Evolutionary conservation across 92 coral and sea anemone species (phyloP), one percentile per base, ranked within the genome.

Genomic region (Pocillopora grandis): DNA sequence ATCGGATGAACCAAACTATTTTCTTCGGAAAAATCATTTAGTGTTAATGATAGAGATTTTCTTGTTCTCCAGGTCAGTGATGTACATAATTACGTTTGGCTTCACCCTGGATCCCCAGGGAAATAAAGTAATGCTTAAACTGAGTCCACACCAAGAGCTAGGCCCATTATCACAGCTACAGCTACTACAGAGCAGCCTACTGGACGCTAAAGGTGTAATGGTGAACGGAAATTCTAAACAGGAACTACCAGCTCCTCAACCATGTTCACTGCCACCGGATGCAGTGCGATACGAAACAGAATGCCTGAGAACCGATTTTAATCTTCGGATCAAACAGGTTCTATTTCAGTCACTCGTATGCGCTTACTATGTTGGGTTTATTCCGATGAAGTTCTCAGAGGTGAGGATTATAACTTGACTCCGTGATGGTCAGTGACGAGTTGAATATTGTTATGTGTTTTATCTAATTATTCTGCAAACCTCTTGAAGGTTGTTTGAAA

Each of bases 361-460:
- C 66, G 99, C 99, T 11, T 97, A 97, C 64, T 97, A 92, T 76
- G 95, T 94, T 78, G 99, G 99, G 0, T 97, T 97, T 76, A 85
- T 97, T 66, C 99, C 99, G 20, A 97, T 97, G 99, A 94, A 89
- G 90, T 97, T 97, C 84, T 94, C 99, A 72, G 96, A 94, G 98
- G 99, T 94, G 78, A 71, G 98, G 31, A 33, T 67, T 20, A 12
- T 23, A 14, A 13, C 18, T n/a, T 8, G 8, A 5, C 31, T 69
- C n/a, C 16, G 9, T 35, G 13, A 37, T 16, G 33, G 42, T 55
- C 1, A 8, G 10, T 67, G 7, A 59, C 16, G 14, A 59, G 14
- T 59, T 59, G 14, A 12, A 59, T 59, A 5, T 66, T 66, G 18
- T 66, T 66, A 31, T 12, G 6, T 31, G 18, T 11, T 20, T 66